Percentiles rank a stretch among this genome's conserved stretches.
These are phyloP conservation scores for Petromus typicus DNA, from an alignment of 2,113 vertebrate genomes.

Conservation along the genomic window DNA sequence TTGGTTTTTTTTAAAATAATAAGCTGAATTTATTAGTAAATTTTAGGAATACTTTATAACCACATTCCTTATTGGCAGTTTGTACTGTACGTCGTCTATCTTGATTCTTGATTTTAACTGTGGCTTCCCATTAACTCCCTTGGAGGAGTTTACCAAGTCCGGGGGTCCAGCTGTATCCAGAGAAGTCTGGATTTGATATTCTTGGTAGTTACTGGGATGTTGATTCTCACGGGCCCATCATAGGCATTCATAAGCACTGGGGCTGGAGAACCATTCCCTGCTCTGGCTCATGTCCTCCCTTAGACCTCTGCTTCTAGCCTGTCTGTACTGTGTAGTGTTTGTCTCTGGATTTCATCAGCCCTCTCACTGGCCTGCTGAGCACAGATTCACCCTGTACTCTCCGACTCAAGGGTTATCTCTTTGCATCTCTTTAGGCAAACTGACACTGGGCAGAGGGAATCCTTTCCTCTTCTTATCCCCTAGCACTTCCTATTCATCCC, in stretches of 20 bases:
- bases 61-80: too few species aligned
- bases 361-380: too few species aligned
- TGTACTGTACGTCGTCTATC: too few species aligned
- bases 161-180: neutral
- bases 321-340: neutral
- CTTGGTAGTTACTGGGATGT: too few species aligned
- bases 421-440: neutral
- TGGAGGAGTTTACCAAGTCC: neutral
- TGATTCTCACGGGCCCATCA: neutral
- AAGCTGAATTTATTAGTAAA: too few species aligned
- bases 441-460: neutral
- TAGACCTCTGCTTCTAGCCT: accelerated
- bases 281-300: too few species aligned
- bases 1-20: neutral
- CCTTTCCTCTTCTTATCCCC: neutral
- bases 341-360: neutral
- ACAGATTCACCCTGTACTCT: neutral
- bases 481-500: neutral
- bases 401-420: neutral
- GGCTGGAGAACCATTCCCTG: neutral
- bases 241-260: too few species aligned
- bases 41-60: too few species aligned
- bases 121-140: neutral
- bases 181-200: neutral
- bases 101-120: neutral